phyloP scores from a whole-genome alignment of 2,888 invertebrate species.

The Yponomeuta plumbellus region DNA sequence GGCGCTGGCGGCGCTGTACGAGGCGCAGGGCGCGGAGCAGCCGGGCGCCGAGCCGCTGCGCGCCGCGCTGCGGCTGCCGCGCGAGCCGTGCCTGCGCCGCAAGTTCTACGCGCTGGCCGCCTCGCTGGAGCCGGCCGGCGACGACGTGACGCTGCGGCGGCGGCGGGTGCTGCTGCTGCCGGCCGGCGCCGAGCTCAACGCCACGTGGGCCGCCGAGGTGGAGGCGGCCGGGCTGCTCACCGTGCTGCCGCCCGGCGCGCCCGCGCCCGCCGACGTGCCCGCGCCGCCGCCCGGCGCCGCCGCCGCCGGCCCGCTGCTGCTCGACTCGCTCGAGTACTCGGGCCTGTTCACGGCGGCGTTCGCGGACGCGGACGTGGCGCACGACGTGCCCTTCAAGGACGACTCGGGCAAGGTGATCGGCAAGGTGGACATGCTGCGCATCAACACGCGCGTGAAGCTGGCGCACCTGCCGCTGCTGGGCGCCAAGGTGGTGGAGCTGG shows the following conservation, averaged over 20 bases:
- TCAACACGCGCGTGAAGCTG: conserved; percentile 30
- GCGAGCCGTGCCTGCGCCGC: conserved; percentile 28
- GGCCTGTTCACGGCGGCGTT: conserved; percentile 33
- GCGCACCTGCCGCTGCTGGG: conserved; percentile 30
- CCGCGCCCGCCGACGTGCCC: conserved; percentile 21
- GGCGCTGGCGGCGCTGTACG: conserved; percentile 29
- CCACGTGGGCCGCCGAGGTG: conserved; percentile 24
- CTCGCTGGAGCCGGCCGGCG: conserved; percentile 25
- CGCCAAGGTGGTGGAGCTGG: conserved; percentile 35
- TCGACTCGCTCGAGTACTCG: conserved; percentile 33
- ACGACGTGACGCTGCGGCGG: conserved; percentile 27
- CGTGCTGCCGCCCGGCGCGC: conserved; percentile 11
- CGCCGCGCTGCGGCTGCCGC: conserved; percentile 19
- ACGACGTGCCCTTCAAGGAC: conserved; percentile 32
- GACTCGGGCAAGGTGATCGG: conserved; percentile 30
- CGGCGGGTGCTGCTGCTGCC: conserved; percentile 28
- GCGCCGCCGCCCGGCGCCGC: conserved; percentile 24
- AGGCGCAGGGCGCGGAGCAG: conserved; percentile 5
- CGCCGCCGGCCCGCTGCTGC: conserved; percentile 26
- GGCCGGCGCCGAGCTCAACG: conserved; percentile 22
- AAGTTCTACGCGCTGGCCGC: conserved; percentile 32
- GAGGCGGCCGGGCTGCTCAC: conserved; percentile 22
- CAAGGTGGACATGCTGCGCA: conserved; percentile 32
- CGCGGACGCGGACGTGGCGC: conserved; percentile 24
- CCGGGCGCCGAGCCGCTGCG: not conserved